These are phyloP conservation scores for Chironex yamaguchii DNA, from an alignment of 30 jellyfish, hydroid and myxozoan species.

Conservation along the genomic window DNA sequence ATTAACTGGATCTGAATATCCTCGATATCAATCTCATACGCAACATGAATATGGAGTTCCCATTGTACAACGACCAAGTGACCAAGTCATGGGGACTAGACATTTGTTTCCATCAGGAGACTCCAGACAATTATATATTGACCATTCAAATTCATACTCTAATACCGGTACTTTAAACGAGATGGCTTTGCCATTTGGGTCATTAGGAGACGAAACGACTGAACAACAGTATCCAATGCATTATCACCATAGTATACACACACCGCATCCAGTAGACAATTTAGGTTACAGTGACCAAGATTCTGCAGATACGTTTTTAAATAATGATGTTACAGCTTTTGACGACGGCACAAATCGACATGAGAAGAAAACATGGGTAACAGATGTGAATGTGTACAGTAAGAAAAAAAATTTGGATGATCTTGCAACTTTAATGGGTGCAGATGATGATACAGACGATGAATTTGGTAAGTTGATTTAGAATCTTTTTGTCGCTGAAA, in stretches of 20 bases:
- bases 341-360: background rate
- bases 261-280: background rate
- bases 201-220: background rate
- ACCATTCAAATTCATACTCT: background rate
- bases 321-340: background rate
- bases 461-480: conserved; percentile 89
- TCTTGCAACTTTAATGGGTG: conserved; percentile 67
- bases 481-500: too few relatives aligned
- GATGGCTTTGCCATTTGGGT: background rate
- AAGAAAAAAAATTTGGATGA: conserved; percentile 84
- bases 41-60: background rate
- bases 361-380: conserved; percentile 90
- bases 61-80: background rate
- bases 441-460: conserved; percentile 78
- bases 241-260: background rate
- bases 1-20: conserved; percentile 39
- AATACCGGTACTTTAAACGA: background rate
- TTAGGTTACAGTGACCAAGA: background rate
- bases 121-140: background rate
- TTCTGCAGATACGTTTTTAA: background rate
- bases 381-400: conserved; percentile 94
- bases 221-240: background rate
- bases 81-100: background rate
- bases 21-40: background rate
- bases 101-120: background rate